Evolutionary conservation across 2,113 vertebrate species (phyloP).

Genomic region (Actenoides hombroni): DNA sequence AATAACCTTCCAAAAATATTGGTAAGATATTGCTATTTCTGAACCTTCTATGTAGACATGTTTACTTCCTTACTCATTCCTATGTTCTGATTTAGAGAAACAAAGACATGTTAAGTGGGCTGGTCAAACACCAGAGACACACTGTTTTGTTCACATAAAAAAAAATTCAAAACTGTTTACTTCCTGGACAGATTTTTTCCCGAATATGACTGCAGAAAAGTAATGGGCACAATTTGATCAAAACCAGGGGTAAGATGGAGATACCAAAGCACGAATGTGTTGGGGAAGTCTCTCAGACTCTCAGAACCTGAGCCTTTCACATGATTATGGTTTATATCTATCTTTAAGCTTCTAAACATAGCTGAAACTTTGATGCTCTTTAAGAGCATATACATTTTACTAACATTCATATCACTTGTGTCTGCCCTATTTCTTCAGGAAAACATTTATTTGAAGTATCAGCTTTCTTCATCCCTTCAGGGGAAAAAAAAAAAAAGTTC

Average conservation of each 20-base stretch:
- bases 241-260: not conserved
- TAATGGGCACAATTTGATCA: not conserved
- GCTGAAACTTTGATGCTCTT: not conserved
- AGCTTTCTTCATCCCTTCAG: not conserved
- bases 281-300: not conserved
- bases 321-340: not conserved
- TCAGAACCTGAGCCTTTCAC: not conserved
- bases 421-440: not conserved
- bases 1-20: not conserved
- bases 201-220: not conserved
- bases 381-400: not conserved
- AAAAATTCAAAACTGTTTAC: not conserved
- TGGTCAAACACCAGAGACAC: not conserved
- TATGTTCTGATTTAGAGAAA: not conserved
- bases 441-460: not conserved
- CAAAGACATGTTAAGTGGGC: not conserved
- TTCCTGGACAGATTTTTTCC: not conserved
- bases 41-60: not conserved
- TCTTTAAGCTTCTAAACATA: not conserved
- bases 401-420: not conserved
- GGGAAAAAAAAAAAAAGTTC: not conserved
- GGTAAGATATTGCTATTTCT: not conserved
- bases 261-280: not conserved
- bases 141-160: not conserved
- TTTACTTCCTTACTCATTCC: not conserved